Evolutionary conservation across 92 coral and sea anemone genomes (phyloP), one percentile per base, ranked within the genome.

Genomic region (Heliopora coerulea): DNA sequence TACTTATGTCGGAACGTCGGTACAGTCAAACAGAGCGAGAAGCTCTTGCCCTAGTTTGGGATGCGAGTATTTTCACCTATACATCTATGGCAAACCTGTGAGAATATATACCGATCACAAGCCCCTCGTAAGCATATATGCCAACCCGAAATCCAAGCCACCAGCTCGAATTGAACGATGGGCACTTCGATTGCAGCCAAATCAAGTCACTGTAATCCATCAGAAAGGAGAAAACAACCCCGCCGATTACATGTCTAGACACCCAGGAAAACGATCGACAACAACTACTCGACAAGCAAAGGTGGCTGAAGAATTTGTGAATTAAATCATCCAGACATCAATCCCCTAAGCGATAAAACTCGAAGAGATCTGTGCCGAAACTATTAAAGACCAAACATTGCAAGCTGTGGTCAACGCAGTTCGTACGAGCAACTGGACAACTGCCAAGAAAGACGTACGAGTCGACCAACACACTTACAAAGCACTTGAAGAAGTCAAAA

Each of bases 41-140:
- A 58, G 56, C 73, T 20, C 52, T 79, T 18, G 78, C 72, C 26
- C 78, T 65, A 3, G 63, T 75, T 15, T 82, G 82, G 73, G 62
- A 3, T 82, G 86, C 39, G 76, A 75, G 60, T 60, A 80, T 37
- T 62, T 57, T 7, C 85, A 80, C 10, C 49, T 75, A 12, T 85
- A 81, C 20, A 41, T 77, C 34, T 75, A 81, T 25, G 80, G 85
- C 46, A 87, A 69, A 33, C 85, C 80, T 3, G 29, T 75, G 17
- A 69, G 83, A 42, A 58, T 80, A 10, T 80, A 77, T 52, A 87
- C 78, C 1, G 83, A 84, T 54, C 83, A 76, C 83, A 84, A 70
- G 65, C 86, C 88, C 31, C 80, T 87, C 24, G 79, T 72, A 35
- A n/a, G 78, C 48, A 79, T 66, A 34, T 78, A 48, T 64, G 59